Evolutionary conservation across 1,140 invertebrate species (phyloP).

Genomic region (Zeugodacus cucurbitae): DNA sequence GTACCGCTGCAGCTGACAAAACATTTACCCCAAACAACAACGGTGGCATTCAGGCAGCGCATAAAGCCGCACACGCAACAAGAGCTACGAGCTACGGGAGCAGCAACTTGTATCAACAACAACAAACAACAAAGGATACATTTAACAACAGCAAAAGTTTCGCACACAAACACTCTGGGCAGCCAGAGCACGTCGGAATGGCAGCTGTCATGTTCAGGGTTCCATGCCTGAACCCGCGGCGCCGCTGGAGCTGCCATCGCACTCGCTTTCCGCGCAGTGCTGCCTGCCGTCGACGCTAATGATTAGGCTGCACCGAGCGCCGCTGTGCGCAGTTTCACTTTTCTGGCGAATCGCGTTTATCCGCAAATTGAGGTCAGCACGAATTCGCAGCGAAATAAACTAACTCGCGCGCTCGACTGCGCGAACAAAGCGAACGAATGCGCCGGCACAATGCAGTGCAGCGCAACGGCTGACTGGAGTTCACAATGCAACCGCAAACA

Average conservation of each 20-base stretch:
- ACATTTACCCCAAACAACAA: neutral
- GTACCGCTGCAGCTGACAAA: neutral
- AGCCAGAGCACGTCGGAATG: neutral
- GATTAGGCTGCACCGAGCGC: neutral
- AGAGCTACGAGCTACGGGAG: neutral
- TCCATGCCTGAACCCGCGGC: neutral
- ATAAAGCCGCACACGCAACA: neutral
- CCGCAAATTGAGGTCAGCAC: conserved; percentile 8
- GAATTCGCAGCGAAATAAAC: conserved; percentile 10
- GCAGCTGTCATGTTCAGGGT: neutral
- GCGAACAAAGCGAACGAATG: neutral
- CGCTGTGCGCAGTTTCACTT: neutral
- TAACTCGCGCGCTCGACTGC: neutral
- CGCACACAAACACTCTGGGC: neutral
- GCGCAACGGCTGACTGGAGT: neutral
- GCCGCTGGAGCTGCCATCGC: neutral
- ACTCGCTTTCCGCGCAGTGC: neutral
- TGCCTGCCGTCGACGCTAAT: neutral
- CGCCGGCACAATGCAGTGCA: neutral
- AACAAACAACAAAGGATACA: conserved; percentile 17
- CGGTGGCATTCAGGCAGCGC: neutral
- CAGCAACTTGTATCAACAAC: neutral
- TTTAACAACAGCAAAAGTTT: neutral
- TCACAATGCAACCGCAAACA: neutral
- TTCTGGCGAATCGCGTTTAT: neutral